Evolutionary conservation across 1,140 invertebrate species (phyloP).

Genomic region (Wiebesia pumilae): DNA sequence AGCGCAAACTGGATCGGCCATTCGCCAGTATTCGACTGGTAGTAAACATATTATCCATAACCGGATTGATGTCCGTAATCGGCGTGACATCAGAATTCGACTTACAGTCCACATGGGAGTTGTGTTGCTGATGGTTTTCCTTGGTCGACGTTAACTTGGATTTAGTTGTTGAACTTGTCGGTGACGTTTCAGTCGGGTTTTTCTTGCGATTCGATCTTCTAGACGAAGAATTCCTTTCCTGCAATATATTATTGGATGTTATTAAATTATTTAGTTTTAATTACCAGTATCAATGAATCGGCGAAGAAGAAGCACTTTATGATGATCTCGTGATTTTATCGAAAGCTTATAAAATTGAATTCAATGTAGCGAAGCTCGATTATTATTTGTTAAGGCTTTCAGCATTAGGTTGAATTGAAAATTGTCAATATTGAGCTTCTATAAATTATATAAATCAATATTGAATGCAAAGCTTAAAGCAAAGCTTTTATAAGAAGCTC

Average conservation of each 20-base stretch:
- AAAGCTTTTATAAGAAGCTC: no score
- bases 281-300: no score
- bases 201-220: constrained; percentile 64
- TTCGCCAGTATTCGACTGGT: constrained; percentile 62
- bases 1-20: constrained; percentile 71
- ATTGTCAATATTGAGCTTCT: no score
- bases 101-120: background rate
- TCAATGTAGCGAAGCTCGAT: no score
- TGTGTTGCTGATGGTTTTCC: constrained; percentile 59
- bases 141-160: constrained; percentile 55
- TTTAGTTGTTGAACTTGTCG: constrained; percentile 57
- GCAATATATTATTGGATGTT: no score
- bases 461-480: no score
- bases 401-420: no score
- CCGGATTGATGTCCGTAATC: constrained; percentile 58
- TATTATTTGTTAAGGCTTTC: no score
- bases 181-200: constrained; percentile 56
- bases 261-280: background rate
- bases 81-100: constrained; percentile 14
- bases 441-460: no score
- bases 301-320: no score
- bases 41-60: constrained; percentile 65
- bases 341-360: no score
- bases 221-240: constrained; percentile 43
- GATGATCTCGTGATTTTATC: no score